These are phyloP conservation scores for Nephrotoma appendiculata DNA, from an alignment of 2,888 invertebrate species.

Conservation along the genomic window DNA sequence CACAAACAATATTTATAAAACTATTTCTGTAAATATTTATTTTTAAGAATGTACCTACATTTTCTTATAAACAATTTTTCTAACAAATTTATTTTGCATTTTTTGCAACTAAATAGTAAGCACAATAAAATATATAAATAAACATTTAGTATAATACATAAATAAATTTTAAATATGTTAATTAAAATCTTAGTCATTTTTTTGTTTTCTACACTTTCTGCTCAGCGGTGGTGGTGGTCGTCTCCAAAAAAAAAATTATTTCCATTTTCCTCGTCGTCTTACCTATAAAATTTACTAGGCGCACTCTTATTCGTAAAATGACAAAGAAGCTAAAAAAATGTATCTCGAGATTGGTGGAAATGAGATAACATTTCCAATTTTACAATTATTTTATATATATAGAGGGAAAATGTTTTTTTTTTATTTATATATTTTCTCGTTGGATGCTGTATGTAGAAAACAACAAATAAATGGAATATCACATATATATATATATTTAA, in stretches of 20 bases:
- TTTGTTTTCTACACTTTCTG: neutral
- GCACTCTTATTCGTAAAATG: neutral
- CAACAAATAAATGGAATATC: neutral
- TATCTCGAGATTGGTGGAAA: neutral
- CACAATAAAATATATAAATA: neutral
- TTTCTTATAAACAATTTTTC: neutral
- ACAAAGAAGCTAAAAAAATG: neutral
- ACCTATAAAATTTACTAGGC: neutral
- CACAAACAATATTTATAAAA: neutral
- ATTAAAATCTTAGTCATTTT: neutral
- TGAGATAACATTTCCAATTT: neutral
- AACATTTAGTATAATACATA: neutral
- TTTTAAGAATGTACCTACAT: neutral
- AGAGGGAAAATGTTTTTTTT: neutral
- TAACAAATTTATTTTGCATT: neutral
- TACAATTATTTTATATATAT: neutral
- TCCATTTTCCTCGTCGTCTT: neutral
- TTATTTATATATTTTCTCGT: neutral
- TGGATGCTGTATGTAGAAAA: neutral
- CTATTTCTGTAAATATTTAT: neutral
- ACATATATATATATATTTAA: neutral
- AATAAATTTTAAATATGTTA: neutral
- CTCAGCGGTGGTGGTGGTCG: neutral
- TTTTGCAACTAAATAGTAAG: neutral
- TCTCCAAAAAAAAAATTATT: neutral